These are phyloP conservation scores for Campoletis raptor DNA, from an alignment of 2,888 invertebrate genomes.

Conservation along the genomic window DNA sequence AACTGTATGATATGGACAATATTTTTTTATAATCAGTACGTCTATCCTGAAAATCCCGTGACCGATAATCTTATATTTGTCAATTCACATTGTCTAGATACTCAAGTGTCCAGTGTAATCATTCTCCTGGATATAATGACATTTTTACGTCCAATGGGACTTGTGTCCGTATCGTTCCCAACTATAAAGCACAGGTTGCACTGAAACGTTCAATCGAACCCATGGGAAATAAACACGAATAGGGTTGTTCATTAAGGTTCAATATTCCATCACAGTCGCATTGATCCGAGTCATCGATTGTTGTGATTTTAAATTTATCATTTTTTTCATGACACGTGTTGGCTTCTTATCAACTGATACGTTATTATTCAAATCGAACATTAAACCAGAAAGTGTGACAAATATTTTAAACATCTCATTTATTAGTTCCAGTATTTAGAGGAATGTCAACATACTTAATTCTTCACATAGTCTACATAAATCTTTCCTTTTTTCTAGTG, in stretches of 20 bases:
- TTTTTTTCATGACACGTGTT: not conserved
- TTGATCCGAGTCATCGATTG: not conserved
- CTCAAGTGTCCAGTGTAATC: not conserved
- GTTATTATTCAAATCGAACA: not conserved
- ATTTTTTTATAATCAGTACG: not conserved
- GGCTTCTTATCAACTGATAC: not conserved
- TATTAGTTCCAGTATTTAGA: not conserved
- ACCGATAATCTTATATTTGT: not conserved
- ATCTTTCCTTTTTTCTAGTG: not conserved
- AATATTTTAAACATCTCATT: not conserved
- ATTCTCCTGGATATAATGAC: not conserved
- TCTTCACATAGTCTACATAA: not conserved
- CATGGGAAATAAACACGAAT: not conserved
- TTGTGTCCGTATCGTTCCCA: not conserved
- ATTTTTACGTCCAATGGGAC: not conserved
- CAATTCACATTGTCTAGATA: not conserved
- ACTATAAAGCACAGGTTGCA: not conserved
- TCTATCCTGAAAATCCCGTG: too few relatives aligned
- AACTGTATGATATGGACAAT: not conserved
- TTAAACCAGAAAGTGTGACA: not conserved
- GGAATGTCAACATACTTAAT: not conserved
- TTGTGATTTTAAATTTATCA: not conserved
- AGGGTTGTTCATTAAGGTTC: not conserved
- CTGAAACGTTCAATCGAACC: not conserved
- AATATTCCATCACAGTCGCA: not conserved